These are phyloP conservation scores for Vanessa tameamea DNA, from an alignment of 1,140 invertebrate species.

Conservation along the genomic window DNA sequence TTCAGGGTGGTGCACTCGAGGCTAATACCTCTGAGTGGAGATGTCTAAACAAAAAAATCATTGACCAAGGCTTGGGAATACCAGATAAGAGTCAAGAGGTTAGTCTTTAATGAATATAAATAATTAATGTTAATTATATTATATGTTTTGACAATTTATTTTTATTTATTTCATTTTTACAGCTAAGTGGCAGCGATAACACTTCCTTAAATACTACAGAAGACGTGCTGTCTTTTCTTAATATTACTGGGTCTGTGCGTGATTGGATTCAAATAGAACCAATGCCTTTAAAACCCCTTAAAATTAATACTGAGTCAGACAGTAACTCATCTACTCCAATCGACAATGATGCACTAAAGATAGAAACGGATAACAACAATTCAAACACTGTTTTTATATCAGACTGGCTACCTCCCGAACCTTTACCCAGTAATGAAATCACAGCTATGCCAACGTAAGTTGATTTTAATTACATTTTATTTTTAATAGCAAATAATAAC, in stretches of 20 bases:
- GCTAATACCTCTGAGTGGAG: conserved; percentile 79
- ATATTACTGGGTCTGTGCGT: conserved; percentile 60
- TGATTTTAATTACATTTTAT: conserved; percentile 6
- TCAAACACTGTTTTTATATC: conserved; percentile 61
- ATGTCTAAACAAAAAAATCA: conserved; percentile 80
- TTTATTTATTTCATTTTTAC: conserved; percentile 14
- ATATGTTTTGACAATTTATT: not conserved
- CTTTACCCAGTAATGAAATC: conserved; percentile 71
- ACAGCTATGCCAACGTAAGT: conserved; percentile 71
- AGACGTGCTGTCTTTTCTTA: conserved; percentile 59
- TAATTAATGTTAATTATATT: not conserved
- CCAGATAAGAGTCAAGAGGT: conserved; percentile 69
- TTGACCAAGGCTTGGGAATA: conserved; percentile 81
- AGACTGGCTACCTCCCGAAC: conserved; percentile 67
- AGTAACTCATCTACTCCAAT: conserved; percentile 37
- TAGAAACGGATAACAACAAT: conserved; percentile 18
- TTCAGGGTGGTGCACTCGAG: conserved; percentile 69
- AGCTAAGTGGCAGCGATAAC: conserved; percentile 26
- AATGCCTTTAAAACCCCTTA: conserved; percentile 48
- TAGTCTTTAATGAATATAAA: conserved; percentile 31
- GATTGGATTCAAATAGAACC: conserved; percentile 69
- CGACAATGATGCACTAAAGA: conserved; percentile 23
- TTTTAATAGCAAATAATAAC: not conserved
- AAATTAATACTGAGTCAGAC: conserved; percentile 36
- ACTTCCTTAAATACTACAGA: conserved; percentile 21